Evolutionary conservation across 1,140 invertebrate species (phyloP).

Genomic region (Venturia canescens): DNA sequence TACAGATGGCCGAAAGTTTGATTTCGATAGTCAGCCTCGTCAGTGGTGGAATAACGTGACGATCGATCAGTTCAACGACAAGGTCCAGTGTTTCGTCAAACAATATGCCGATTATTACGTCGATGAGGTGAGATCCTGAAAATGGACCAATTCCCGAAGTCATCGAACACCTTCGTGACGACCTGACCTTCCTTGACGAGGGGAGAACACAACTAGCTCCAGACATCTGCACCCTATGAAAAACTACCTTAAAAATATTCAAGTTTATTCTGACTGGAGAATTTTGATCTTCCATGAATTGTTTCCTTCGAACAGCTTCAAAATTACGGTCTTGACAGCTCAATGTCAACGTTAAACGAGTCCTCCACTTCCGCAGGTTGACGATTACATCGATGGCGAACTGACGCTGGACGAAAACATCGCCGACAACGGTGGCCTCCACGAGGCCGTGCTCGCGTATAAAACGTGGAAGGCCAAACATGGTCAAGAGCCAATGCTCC

Average conservation of each 20-base stretch:
- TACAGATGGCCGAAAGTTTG: slow-evolving; percentile 84
- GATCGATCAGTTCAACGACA: slow-evolving; percentile 82
- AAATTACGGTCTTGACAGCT: too few species aligned
- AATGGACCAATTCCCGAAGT: not conserved
- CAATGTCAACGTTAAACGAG: too few species aligned
- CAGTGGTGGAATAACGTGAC: slow-evolving; percentile 93
- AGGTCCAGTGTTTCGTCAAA: slow-evolving; percentile 90
- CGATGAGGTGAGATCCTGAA: slow-evolving; percentile 58
- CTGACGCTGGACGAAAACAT: slow-evolving; percentile 92
- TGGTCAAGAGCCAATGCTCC: slow-evolving; percentile 81
- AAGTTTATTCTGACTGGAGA: too few species aligned
- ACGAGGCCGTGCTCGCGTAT: slow-evolving; percentile 88
- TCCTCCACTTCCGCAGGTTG: slow-evolving; percentile 55
- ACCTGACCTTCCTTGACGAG: too few species aligned
- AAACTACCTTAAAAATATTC: too few species aligned
- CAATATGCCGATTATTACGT: slow-evolving; percentile 90
- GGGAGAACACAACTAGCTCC: too few species aligned
- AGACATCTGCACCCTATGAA: too few species aligned
- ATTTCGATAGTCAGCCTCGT: slow-evolving; percentile 83
- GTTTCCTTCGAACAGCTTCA: too few species aligned
- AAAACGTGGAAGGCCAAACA: slow-evolving; percentile 79
- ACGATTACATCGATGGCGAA: slow-evolving; percentile 85
- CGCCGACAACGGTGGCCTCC: slow-evolving; percentile 92
- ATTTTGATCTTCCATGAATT: too few species aligned
- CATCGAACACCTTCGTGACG: too few species aligned